These are phyloP conservation scores for Pollicipes pollicipes DNA, from an alignment of 1,140 invertebrate species.

Conservation along the genomic window DNA sequence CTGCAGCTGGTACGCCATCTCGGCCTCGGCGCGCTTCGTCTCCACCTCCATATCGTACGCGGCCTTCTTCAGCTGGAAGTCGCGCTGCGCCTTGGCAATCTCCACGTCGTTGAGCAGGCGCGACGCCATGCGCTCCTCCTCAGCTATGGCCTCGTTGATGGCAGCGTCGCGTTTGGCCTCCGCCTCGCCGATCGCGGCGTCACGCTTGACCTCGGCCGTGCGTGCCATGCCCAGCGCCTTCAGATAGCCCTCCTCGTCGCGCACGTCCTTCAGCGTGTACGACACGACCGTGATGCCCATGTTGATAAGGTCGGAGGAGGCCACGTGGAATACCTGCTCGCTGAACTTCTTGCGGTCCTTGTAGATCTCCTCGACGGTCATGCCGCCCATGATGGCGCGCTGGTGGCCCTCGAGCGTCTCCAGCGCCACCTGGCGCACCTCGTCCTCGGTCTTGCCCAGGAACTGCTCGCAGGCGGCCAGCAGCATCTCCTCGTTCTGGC, in stretches of 20 bases:
- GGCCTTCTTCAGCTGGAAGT: slow-evolving; percentile 94
- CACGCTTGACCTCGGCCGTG: slow-evolving; percentile 89
- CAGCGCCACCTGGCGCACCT: slow-evolving; percentile 82
- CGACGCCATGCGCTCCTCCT: slow-evolving; percentile 83
- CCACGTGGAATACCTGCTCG: slow-evolving; percentile 81
- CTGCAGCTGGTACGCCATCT: slow-evolving; percentile 84
- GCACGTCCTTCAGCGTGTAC: slow-evolving; percentile 91
- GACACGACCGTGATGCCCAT: slow-evolving; percentile 88
- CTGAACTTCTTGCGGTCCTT: slow-evolving; percentile 98
- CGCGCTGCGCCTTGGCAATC: slow-evolving; percentile 85
- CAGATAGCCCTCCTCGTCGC: slow-evolving; percentile 93
- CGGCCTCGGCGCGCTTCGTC: slow-evolving; percentile 86
- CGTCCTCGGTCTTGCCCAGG: slow-evolving; percentile 70
- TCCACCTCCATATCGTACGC: slow-evolving; percentile 92
- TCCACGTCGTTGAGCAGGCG: slow-evolving; percentile 84
- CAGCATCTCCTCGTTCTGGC: slow-evolving; percentile 92
- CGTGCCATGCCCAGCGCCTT: slow-evolving; percentile 87
- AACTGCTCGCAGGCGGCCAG: slow-evolving; percentile 92
- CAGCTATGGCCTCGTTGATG: slow-evolving; percentile 86
- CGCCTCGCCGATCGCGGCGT: slow-evolving; percentile 88
- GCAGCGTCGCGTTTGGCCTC: slow-evolving; percentile 71
- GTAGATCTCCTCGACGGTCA: slow-evolving; percentile 98
- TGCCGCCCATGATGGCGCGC: slow-evolving; percentile 93
- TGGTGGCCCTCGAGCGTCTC: slow-evolving; percentile 95
- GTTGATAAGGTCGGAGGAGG: slow-evolving; percentile 37